Evolutionary conservation across 2,888 invertebrate species (phyloP).

Genomic region (Drosophila anceps): DNA sequence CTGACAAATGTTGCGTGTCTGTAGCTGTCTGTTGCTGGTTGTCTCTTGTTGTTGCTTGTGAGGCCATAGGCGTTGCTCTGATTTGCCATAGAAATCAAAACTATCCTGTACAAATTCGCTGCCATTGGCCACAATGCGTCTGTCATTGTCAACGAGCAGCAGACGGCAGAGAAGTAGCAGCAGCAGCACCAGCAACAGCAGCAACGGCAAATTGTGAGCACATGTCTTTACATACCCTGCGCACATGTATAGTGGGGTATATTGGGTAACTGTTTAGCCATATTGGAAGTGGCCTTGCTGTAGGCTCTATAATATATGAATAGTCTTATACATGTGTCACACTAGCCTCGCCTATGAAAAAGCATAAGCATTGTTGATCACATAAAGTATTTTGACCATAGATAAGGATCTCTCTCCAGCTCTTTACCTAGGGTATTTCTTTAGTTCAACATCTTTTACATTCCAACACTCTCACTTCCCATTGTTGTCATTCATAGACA

Average conservation of each 20-base stretch:
- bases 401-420: neutral
- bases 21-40: constrained; percentile 17
- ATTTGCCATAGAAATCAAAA: constrained; percentile 70
- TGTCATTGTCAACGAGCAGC: constrained; percentile 18
- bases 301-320: no score
- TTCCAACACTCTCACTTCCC: neutral
- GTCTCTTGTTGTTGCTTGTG: neutral
- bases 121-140: constrained; percentile 30
- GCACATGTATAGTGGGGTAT: neutral
- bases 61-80: constrained; percentile 45
- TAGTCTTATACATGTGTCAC: no score
- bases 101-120: constrained; percentile 56
- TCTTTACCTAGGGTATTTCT: neutral
- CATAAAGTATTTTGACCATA: no score
- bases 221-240: constrained; percentile 15
- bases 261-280: neutral
- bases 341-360: no score
- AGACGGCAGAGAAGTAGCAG: neutral
- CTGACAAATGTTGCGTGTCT: constrained; percentile 65
- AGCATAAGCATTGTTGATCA: no score
- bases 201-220: neutral
- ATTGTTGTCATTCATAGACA: constrained; percentile 1
- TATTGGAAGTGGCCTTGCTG: no score
- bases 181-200: neutral
- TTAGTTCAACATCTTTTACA: no score